Conservation (phyloP, 2,797 vertebrate species). For the Sparidentex hasta region DNA sequence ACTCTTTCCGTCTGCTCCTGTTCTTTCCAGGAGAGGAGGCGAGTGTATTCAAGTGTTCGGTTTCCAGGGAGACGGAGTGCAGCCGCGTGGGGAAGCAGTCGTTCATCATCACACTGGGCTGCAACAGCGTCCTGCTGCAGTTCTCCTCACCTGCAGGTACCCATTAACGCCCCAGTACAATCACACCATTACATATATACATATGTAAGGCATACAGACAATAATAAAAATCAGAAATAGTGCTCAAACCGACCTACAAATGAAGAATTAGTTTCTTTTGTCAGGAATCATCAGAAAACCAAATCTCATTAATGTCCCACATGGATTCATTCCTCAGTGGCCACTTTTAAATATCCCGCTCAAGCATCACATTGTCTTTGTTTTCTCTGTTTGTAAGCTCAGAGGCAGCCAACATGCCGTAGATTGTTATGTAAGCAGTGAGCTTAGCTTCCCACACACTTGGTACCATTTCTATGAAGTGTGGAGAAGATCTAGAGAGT, state of each 20-base stretch:
- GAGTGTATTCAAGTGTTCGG: slow-evolving; percentile 94
- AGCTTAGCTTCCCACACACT: slow-evolving; percentile 30
- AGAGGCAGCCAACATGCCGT: not conserved
- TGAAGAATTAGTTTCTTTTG: not conserved
- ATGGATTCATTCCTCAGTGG: not conserved
- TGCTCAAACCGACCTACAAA: not conserved
- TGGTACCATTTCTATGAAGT: not conserved
- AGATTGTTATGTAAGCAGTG: slow-evolving; percentile 25
- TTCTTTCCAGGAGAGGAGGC: slow-evolving; percentile 89
- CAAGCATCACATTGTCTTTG: no score
- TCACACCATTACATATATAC: not conserved
- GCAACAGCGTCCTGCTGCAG: slow-evolving; percentile 96
- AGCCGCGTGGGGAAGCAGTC: slow-evolving; percentile 97
- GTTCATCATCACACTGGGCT: slow-evolving; percentile 96
- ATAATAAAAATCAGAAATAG: no score
- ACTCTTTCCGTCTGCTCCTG: slow-evolving; percentile 16
- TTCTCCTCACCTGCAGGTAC: slow-evolving; percentile 93
- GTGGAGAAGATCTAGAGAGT: not conserved
- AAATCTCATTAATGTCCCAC: not conserved
- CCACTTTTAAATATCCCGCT: not conserved
- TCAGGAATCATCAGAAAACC: not conserved
- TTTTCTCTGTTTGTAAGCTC: not conserved
- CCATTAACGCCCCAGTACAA: not conserved
- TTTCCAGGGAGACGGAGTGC: slow-evolving; percentile 94
- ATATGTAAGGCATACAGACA: not conserved